Percentiles rank a stretch among this genome's conserved stretches.
These are phyloP conservation scores for Austrolebias charrua DNA, from an alignment of 2,797 vertebrate species.

Conservation along the genomic window DNA sequence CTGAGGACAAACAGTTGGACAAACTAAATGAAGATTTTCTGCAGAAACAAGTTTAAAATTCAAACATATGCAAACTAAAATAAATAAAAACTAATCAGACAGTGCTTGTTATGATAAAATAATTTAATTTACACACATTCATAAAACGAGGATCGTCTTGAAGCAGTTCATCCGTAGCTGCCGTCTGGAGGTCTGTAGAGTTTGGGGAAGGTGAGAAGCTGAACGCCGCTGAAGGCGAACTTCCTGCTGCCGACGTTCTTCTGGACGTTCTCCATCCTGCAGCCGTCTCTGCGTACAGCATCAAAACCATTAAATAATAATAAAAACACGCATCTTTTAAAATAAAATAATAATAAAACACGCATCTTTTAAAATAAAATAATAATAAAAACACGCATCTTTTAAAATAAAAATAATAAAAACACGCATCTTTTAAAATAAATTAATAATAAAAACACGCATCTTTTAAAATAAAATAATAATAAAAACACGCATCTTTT, in stretches of 20 bases:
- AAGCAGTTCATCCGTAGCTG: constrained; percentile 81
- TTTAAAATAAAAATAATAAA: too few species aligned
- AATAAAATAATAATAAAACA: too few species aligned
- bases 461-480: too few species aligned
- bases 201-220: constrained; percentile 92
- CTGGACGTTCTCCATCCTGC: constrained; percentile 88
- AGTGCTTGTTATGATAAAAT: neutral
- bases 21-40: neutral
- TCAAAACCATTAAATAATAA: too few species aligned
- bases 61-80: neutral
- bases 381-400: too few species aligned
- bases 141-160: neutral
- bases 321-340: neutral
- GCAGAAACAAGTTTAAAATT: constrained; percentile 9
- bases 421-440: too few species aligned
- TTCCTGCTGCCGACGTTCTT: constrained; percentile 89
- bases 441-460: too few species aligned
- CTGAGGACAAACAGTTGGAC: neutral
- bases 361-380: too few species aligned
- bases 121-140: neutral
- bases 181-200: constrained; percentile 90
- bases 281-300: constrained; percentile 82
- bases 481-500: too few species aligned
- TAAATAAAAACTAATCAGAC: fast-evolving
- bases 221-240: constrained; percentile 87